Percentiles rank a stretch among this genome's conserved stretches.
Conservation (phyloP, 2,888 invertebrate genomes). For the Phyllotreta striolata region DNA sequence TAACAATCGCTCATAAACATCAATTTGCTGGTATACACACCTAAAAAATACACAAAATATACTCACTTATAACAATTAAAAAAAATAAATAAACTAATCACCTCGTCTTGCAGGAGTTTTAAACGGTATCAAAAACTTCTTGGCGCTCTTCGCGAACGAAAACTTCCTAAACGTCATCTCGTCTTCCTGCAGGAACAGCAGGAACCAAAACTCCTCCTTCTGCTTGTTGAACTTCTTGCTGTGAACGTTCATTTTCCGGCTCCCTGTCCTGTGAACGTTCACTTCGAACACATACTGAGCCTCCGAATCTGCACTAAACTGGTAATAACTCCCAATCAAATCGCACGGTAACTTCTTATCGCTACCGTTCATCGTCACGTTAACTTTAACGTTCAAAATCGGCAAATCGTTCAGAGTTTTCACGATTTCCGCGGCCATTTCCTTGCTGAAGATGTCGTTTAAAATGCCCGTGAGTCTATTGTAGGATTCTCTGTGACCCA, state of each 20-base stretch:
- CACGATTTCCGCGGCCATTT: conserved; percentile 48
- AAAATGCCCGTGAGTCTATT: conserved; percentile 45
- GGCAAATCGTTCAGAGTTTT: conserved; percentile 53
- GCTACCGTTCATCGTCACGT: conserved; percentile 40
- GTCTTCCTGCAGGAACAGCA: conserved; percentile 77
- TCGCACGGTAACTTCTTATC: conserved; percentile 26
- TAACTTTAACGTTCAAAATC: conserved; percentile 51
- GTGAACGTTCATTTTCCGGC: conserved; percentile 65
- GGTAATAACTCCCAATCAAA: conserved; percentile 28
- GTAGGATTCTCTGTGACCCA: conserved; percentile 34
- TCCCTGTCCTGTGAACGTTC: conserved; percentile 50
- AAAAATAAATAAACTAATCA: conserved; percentile 44
- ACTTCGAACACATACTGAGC: conserved; percentile 52
- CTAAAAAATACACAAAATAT: conserved; percentile 60
- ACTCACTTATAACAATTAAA: conserved; percentile 1
- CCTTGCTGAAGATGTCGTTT: conserved; percentile 41
- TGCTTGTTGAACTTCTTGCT: conserved; percentile 89
- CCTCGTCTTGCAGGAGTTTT: conserved; percentile 67
- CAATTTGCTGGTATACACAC: conserved; percentile 78
- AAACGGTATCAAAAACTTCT: conserved; percentile 65
- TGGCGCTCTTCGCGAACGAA: conserved; percentile 64
- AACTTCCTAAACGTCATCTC: conserved; percentile 85
- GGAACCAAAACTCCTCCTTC: conserved; percentile 96
- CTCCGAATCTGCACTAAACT: conserved; percentile 24
- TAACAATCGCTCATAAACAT: conserved; percentile 93